Evolutionary conservation across 2,113 vertebrate genomes (phyloP).

Genomic region (Leucosticte australis): DNA sequence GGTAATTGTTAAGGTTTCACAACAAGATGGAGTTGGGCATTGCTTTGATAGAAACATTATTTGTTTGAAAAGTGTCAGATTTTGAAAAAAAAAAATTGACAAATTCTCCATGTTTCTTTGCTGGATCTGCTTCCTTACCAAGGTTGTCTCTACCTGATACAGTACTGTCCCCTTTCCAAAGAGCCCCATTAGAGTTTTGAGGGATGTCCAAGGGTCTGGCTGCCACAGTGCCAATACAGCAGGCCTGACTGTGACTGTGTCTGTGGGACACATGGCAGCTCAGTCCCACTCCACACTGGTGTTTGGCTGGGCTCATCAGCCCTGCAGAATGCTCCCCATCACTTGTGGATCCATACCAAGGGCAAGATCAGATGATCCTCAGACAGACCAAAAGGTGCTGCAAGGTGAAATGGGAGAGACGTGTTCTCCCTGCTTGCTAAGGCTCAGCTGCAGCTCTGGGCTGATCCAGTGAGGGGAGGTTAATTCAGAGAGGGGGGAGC

Average conservation of each 20-base stretch:
- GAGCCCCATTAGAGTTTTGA: not conserved
- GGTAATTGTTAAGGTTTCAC: not conserved
- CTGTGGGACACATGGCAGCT: not conserved
- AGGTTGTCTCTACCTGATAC: not conserved
- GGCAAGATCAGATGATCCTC: not conserved
- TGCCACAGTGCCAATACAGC: rapidly evolving
- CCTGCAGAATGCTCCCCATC: not conserved
- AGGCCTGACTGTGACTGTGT: not conserved
- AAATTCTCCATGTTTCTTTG: not conserved
- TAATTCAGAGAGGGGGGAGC: not conserved
- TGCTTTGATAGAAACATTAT: not conserved
- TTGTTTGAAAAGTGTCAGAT: not conserved
- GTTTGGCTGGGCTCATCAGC: not conserved
- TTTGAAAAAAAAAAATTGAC: not conserved
- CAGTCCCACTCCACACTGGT: not conserved
- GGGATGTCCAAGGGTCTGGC: not conserved
- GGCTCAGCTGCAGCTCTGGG: not conserved
- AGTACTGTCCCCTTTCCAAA: not conserved
- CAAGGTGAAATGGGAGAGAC: not conserved
- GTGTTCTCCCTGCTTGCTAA: not conserved
- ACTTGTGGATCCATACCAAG: not conserved
- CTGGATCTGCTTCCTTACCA: not conserved
- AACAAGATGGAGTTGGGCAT: not conserved
- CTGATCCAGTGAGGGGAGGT: not conserved
- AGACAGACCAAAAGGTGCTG: not conserved